Evolutionary conservation across 2,888 invertebrate species (phyloP).

Genomic region (Morpho helenor): DNA sequence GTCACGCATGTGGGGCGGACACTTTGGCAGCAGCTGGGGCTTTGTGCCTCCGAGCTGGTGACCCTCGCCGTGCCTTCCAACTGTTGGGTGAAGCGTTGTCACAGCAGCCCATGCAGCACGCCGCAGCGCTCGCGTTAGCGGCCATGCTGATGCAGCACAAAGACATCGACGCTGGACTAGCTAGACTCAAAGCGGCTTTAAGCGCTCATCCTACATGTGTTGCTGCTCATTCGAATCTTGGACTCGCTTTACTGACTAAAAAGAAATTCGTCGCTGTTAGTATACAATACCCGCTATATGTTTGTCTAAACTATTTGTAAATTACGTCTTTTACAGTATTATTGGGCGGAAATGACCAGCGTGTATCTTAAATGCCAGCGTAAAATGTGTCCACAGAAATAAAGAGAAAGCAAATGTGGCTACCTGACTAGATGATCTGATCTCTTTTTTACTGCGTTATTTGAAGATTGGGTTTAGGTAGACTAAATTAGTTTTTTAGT

Average conservation of each 20-base stretch:
- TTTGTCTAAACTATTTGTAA: too few species aligned
- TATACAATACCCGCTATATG: slow-evolving; percentile 10
- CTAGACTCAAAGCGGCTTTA: slow-evolving; percentile 69
- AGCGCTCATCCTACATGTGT: slow-evolving; percentile 64
- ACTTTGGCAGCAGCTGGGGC: slow-evolving; percentile 75
- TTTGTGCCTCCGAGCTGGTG: slow-evolving; percentile 67
- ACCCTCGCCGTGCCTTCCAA: slow-evolving; percentile 74
- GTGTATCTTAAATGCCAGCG: neutral
- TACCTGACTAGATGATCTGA: too few species aligned
- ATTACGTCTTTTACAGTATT: too few species aligned
- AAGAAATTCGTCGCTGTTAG: slow-evolving; percentile 67
- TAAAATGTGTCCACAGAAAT: neutral
- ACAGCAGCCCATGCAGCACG: slow-evolving; percentile 65
- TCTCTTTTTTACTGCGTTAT: too few species aligned
- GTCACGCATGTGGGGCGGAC: slow-evolving; percentile 67
- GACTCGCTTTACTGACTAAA: slow-evolving; percentile 62
- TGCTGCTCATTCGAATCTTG: slow-evolving; percentile 64
- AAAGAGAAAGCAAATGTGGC: too few species aligned
- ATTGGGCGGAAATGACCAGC: neutral
- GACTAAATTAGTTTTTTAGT: too few species aligned
- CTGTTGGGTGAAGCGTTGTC: slow-evolving; percentile 75
- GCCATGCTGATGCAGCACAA: slow-evolving; percentile 76
- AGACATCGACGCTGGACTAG: slow-evolving; percentile 66
- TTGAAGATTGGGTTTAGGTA: too few species aligned
- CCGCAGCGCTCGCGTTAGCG: slow-evolving; percentile 71